Percentiles rank a stretch among this genome's conserved stretches.
These are phyloP conservation scores for Sipha flava DNA, from an alignment of 1,140 invertebrate genomes.

Conservation along the genomic window DNA sequence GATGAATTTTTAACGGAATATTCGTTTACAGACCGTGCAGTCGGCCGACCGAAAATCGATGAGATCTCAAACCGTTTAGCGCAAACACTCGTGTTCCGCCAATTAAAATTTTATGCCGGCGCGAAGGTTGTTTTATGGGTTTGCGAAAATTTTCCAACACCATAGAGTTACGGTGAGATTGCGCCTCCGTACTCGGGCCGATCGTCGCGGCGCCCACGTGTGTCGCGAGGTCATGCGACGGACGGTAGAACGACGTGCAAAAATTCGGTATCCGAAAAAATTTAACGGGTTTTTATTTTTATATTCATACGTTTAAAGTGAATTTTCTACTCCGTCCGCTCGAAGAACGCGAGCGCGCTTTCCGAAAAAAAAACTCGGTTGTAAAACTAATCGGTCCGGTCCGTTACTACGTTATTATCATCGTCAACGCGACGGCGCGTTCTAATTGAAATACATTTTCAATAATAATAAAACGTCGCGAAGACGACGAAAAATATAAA, in stretches of 20 bases:
- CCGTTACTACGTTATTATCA: background rate
- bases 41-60: background rate
- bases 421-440: background rate
- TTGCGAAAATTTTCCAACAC: background rate
- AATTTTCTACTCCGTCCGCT: background rate
- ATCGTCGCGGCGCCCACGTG: background rate
- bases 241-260: background rate
- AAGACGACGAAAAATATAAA: background rate
- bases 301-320: background rate
- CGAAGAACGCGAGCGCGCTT: background rate
- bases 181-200: too few relatives aligned
- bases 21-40: too few relatives aligned
- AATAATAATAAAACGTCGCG: background rate
- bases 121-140: background rate
- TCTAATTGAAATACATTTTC: background rate
- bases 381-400: slow-evolving; percentile 9
- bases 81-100: background rate
- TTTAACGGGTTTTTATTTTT: background rate
- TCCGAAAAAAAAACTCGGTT: background rate
- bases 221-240: background rate
- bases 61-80: background rate
- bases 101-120: background rate
- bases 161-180: background rate
- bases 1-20: background rate
- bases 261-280: background rate